Base-by-base conservation (phyloP, 2,797 vertebrate species). In the Gastrophryne carolinensis region DNA sequence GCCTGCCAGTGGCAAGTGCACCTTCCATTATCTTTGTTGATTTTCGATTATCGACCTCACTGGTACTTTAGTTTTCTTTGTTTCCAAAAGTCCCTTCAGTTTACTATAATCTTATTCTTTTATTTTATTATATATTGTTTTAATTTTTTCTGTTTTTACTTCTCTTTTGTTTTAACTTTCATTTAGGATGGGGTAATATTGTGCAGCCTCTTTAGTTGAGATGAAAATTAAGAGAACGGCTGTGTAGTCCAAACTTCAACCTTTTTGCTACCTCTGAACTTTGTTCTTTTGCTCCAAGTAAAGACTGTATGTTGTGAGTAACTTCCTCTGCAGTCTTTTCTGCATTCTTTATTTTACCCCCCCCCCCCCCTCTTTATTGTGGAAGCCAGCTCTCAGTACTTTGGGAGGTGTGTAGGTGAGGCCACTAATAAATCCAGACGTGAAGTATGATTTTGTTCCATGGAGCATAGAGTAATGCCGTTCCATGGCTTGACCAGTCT, bases 401-500 rank as follows among this genome's bases (percentile, higher is more conserved):
- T 21, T 11, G 68, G 32, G 52, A 57, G 34, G 39, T 44, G 17
- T 35, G 52, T 70, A 63, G 73, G 44, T 60, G 39, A 27, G 53
- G 39, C 41, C 41, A 21, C 23, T 52, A 58, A 44, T n/a, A 35
- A 19, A 32, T 19, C 49, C 41, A 60, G 68, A 66, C 23, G 12
- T 65, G 68, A 70, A 60, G 61, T 21, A 54, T 35, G 66, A 41
- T 69, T 21, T 50, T 37, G 21, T 44, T 68, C 41, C 52, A 41
- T 65, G 12, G 27, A 65, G 44, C 44, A 9, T 66, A 58, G 50
- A 72, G 41, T 24, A 57, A 60, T 58, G 68, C 52, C 72, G 54
- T 72, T 78, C 68, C 61, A 62, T 49, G 72, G 9, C 61, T 78
- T 72, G 53, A 72, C 39, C 29, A 68, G 53, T 26, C 39, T 50